These are phyloP conservation scores for Enteromius anoplus DNA, from an alignment of 2,797 vertebrate species.

Conservation along the genomic window DNA sequence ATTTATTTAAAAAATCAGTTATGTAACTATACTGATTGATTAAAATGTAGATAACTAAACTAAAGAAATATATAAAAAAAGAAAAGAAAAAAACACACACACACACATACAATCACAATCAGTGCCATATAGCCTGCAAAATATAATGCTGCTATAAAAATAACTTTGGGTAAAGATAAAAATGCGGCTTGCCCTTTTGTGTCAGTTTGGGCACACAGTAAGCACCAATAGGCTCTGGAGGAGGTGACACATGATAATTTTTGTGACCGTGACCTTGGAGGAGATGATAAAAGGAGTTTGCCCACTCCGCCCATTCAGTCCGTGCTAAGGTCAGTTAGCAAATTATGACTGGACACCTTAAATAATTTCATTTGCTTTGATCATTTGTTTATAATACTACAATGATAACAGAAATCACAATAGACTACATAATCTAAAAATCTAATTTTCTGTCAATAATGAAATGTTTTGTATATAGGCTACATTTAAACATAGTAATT, in stretches of 20 bases:
- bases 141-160: slow-evolving; percentile 91
- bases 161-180: slow-evolving; percentile 93
- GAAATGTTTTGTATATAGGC: background rate
- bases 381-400: slow-evolving; percentile 4
- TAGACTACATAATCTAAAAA: background rate
- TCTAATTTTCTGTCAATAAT: background rate
- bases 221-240: slow-evolving; percentile 87
- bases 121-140: slow-evolving; percentile 71
- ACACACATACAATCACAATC: slow-evolving; percentile 41
- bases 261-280: slow-evolving; percentile 95
- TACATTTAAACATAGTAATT: background rate
- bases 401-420: slow-evolving; percentile 7
- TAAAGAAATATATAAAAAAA: background rate
- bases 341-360: slow-evolving; percentile 25
- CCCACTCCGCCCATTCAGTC: slow-evolving; percentile 78
- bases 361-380: background rate
- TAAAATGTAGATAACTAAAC: background rate
- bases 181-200: slow-evolving; percentile 98
- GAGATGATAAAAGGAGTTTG: slow-evolving; percentile 87
- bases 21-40: background rate
- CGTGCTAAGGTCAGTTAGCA: slow-evolving; percentile 58
- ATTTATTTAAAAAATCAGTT: background rate
- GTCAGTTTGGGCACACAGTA: slow-evolving; percentile 86
- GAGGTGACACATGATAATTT: slow-evolving; percentile 95
- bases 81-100: background rate